phyloP scores from a whole-genome alignment of 2,797 vertebrate species.

The Poecilia gillii region DNA sequence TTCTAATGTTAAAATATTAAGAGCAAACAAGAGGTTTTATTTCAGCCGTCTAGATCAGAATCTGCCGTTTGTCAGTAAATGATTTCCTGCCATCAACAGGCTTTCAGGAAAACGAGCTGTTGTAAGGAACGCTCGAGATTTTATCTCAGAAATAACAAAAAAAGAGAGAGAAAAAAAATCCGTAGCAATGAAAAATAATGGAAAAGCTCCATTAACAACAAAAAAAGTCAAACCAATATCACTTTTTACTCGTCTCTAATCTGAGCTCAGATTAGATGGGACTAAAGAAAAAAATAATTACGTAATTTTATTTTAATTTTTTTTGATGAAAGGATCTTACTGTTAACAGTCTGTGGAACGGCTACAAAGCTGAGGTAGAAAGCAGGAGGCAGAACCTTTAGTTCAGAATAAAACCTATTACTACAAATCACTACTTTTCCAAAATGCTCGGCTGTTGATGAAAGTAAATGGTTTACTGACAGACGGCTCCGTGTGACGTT shows the following conservation, averaged over 20 bases:
- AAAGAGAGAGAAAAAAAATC: background rate
- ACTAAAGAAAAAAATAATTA: background rate
- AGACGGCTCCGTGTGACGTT: background rate
- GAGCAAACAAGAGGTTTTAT: background rate
- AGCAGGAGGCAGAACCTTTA: constrained; percentile 3
- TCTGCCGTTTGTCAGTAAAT: constrained; percentile 1
- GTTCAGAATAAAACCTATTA: background rate
- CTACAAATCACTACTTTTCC: background rate
- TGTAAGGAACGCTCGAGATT: background rate
- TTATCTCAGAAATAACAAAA: background rate
- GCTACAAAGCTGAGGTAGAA: constrained; percentile 26
- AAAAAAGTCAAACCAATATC: background rate
- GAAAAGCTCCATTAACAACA: background rate
- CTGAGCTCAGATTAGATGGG: background rate
- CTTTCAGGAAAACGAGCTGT: constrained; percentile 4
- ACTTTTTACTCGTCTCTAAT: background rate
- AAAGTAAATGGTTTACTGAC: constrained; percentile 16
- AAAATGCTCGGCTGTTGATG: background rate
- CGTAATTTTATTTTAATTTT: too few species aligned
- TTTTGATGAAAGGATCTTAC: background rate
- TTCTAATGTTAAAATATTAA: background rate
- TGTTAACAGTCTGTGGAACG: constrained; percentile 18
- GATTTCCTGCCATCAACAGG: constrained; percentile 22
- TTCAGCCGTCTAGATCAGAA: background rate
- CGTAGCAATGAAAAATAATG: background rate